phyloP scores from a whole-genome alignment of 1,140 invertebrate genomes.

The Orchestia grillus region DNA sequence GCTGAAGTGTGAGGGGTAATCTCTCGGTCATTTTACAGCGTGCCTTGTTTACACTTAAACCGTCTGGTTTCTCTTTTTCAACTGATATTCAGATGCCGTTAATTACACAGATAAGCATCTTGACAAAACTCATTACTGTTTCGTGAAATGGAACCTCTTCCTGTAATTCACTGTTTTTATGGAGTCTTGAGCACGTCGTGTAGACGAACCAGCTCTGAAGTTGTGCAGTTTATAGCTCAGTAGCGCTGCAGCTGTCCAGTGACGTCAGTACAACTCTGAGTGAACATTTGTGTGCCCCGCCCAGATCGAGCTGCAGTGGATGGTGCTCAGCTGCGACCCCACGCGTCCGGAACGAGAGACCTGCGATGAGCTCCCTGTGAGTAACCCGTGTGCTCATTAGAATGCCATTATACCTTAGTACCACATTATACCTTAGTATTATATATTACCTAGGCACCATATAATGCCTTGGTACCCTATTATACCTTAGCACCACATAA shows the following conservation, averaged over 20 bases:
- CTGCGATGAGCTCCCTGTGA: constrained; percentile 81
- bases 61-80: not conserved
- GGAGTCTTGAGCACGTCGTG: not conserved
- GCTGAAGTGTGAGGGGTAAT: not conserved
- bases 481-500: too few relatives aligned
- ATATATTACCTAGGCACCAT: too few relatives aligned
- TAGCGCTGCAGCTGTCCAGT: not conserved
- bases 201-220: too few relatives aligned
- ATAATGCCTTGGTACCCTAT: too few relatives aligned
- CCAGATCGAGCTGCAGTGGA: constrained; percentile 85
- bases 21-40: not conserved
- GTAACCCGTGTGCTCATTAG: constrained; percentile 58
- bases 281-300: constrained; percentile 62
- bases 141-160: not conserved
- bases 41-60: not conserved
- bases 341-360: constrained; percentile 78
- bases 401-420: too few relatives aligned
- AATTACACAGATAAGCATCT: not conserved
- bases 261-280: not conserved
- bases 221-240: too few relatives aligned
- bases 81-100: not conserved
- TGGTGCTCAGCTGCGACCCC: constrained; percentile 85
- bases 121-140: not conserved
- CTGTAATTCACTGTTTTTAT: not conserved
- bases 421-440: too few relatives aligned